Evolutionary conservation across 2,888 invertebrate species (phyloP).

Genomic region (Griposia aprilina): DNA sequence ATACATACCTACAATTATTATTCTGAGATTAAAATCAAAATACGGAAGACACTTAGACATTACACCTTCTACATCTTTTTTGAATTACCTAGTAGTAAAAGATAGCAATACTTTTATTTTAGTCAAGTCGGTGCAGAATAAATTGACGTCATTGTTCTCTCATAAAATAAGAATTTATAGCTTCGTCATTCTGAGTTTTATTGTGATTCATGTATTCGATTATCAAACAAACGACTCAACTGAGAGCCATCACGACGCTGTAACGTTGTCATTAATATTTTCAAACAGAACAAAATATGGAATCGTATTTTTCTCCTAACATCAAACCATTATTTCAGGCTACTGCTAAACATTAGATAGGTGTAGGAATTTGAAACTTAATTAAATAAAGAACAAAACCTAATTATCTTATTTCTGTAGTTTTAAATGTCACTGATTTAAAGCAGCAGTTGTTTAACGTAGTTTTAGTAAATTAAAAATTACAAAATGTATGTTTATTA

Average conservation of each 20-base stretch:
- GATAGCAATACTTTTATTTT: neutral
- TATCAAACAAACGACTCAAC: slow-evolving; percentile 83
- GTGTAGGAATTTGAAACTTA: neutral
- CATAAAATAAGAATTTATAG: slow-evolving; percentile 80
- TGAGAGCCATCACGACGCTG: slow-evolving; percentile 76
- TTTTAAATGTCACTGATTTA: no score
- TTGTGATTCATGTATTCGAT: slow-evolving; percentile 85
- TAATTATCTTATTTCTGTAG: neutral
- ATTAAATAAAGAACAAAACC: neutral
- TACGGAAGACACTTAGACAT: neutral
- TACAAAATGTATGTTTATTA: no score
- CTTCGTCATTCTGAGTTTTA: slow-evolving; percentile 81
- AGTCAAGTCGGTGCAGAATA: neutral
- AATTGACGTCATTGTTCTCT: slow-evolving; percentile 52
- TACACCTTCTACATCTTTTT: neutral
- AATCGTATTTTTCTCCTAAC: neutral
- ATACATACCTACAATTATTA: no score
- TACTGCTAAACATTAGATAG: neutral
- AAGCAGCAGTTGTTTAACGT: no score
- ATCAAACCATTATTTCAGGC: neutral
- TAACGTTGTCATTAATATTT: slow-evolving; percentile 82
- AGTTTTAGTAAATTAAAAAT: no score
- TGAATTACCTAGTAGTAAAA: neutral
- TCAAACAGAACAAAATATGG: slow-evolving; percentile 60
- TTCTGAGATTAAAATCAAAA: neutral